Conservation (phyloP, 2,113 vertebrate genomes). For the Hystrix brachyura region DNA sequence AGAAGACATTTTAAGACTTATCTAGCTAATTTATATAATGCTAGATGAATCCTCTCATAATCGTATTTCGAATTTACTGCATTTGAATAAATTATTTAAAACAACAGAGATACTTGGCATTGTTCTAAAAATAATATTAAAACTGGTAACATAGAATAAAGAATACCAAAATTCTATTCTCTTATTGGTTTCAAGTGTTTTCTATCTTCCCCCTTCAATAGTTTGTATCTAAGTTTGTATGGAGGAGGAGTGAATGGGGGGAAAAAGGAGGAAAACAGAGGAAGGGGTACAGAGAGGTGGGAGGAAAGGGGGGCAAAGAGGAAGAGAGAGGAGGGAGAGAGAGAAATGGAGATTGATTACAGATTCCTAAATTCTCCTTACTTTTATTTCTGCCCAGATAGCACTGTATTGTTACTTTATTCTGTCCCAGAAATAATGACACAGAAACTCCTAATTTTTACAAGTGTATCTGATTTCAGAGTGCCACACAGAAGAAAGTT, state of each 20-base stretch:
- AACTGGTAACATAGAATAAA: neutral
- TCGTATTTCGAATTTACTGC: constrained; percentile 71
- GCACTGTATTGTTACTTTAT: neutral
- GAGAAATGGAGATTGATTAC: neutral
- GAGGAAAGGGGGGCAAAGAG: neutral
- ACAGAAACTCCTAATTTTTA: neutral
- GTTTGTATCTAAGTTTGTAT: neutral
- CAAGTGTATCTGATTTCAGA: constrained; percentile 29
- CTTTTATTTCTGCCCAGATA: constrained; percentile 34
- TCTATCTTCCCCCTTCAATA: neutral
- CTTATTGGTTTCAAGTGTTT: neutral
- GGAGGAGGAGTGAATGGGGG: neutral
- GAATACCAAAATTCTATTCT: constrained; percentile 28
- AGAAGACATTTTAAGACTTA: constrained; percentile 73
- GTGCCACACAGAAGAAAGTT: neutral
- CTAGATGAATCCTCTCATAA: constrained; percentile 74
- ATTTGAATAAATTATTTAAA: constrained; percentile 78
- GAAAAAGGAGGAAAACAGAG: neutral
- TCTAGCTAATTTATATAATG: constrained; percentile 79
- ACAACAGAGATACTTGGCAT: neutral
- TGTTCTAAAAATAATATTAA: constrained; percentile 16
- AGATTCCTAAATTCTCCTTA: constrained; percentile 14
- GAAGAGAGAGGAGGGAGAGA: neutral
- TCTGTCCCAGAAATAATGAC: constrained; percentile 13
- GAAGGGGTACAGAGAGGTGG: no score